Evolutionary conservation across 1,140 invertebrate species (phyloP).

Genomic region (Ladona fulva): DNA sequence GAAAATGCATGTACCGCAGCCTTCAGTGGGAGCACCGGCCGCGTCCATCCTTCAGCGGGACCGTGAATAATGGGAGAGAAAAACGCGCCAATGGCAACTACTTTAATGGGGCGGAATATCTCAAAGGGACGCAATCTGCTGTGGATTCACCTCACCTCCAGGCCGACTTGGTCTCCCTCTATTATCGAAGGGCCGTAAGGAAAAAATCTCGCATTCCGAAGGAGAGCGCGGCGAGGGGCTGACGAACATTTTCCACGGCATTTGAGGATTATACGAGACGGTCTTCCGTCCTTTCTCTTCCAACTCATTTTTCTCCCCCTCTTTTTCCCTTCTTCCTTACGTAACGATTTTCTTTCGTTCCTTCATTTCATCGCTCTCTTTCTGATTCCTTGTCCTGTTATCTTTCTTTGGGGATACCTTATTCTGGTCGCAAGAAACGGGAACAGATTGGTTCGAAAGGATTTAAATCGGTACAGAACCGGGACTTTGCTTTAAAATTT

Average conservation of each 20-base stretch:
- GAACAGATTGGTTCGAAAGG: too few species aligned
- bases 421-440: too few species aligned
- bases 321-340: neutral
- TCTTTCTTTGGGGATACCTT: too few species aligned
- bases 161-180: neutral
- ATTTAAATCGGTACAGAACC: too few species aligned
- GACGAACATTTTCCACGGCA: neutral
- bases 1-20: too few species aligned
- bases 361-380: too few species aligned
- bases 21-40: too few species aligned
- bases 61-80: too few species aligned
- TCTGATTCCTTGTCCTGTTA: too few species aligned
- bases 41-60: too few species aligned
- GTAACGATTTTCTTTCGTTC: neutral
- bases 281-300: neutral
- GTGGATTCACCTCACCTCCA: neutral
- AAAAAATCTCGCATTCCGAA: neutral
- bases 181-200: neutral
- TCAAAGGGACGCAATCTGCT: neutral
- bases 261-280: neutral
- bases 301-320: neutral
- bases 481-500: too few species aligned
- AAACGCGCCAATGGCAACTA: too few species aligned
- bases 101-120: neutral
- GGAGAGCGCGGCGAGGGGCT: neutral